phyloP scores from a whole-genome alignment of 37 sponge, comb jelly and placozoan genomes.

The Dysidea cf. avara region DNA sequence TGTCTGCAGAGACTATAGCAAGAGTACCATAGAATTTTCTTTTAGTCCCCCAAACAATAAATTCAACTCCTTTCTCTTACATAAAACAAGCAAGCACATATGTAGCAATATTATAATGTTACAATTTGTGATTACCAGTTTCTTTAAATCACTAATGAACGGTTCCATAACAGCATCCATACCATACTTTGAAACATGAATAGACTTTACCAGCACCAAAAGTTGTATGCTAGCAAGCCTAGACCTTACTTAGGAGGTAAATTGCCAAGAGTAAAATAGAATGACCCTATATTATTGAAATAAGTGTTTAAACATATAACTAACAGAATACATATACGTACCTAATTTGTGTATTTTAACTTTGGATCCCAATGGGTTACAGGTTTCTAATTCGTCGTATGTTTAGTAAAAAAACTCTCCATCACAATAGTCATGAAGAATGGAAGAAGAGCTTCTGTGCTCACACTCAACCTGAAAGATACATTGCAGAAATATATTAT shows the following conservation, averaged over 20 bases:
- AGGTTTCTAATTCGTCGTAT: slow-evolving; percentile 31
- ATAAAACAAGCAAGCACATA: neutral
- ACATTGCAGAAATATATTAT: too few relatives aligned
- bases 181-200: slow-evolving; percentile 12
- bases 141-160: slow-evolving; percentile 44
- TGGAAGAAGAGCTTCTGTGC: too few relatives aligned
- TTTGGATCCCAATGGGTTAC: slow-evolving; percentile 40
- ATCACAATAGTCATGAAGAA: too few relatives aligned
- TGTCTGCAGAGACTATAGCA: slow-evolving; percentile 44
- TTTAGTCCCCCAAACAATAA: neutral
- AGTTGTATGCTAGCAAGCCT: slow-evolving; percentile 31
- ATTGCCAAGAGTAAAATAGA: slow-evolving; percentile 49
- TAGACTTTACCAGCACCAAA: slow-evolving; percentile 2
- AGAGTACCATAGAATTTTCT: slow-evolving; percentile 25
- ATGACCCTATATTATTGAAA: slow-evolving; percentile 5
- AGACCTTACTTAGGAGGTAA: slow-evolving; percentile 27
- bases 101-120: too few relatives aligned
- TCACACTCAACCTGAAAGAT: too few relatives aligned
- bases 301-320: neutral
- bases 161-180: slow-evolving; percentile 33
- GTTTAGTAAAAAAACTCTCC: too few relatives aligned
- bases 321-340: slow-evolving; percentile 1
- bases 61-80: slow-evolving; percentile 14
- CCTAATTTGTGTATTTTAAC: slow-evolving; percentile 38
- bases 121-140: slow-evolving; percentile 14